A percentile compares a stretch with the other conserved stretches of the same genome.
phyloP scores from a whole-genome alignment of 1,140 invertebrate genomes.

The Pollicipes pollicipes region DNA sequence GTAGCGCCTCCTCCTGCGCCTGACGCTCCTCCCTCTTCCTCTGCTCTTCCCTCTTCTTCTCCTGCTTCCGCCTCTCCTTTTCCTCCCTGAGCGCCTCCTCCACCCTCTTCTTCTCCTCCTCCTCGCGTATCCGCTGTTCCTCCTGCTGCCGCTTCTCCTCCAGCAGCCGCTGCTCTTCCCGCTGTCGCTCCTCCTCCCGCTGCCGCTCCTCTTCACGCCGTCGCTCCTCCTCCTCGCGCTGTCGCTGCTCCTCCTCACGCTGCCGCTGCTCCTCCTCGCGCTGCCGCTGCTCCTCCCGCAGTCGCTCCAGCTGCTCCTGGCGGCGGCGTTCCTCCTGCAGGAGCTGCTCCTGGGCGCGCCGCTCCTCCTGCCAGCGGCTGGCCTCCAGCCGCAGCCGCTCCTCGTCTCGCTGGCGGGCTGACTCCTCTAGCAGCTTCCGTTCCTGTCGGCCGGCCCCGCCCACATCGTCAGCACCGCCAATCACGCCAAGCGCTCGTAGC shows the following conservation, averaged over 20 bases:
- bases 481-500: too few species aligned
- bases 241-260: slow-evolving; percentile 16
- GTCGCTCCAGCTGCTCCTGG: slow-evolving; percentile 12
- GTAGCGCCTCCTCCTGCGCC: slow-evolving; percentile 15
- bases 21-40: slow-evolving; percentile 15
- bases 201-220: slow-evolving; percentile 15
- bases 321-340: neutral
- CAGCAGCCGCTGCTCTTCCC: neutral
- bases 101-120: slow-evolving; percentile 18
- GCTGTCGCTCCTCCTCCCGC: slow-evolving; percentile 11
- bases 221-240: slow-evolving; percentile 13
- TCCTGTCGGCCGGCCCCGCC: too few species aligned
- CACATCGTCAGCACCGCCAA: too few species aligned
- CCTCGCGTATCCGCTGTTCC: slow-evolving; percentile 16
- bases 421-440: neutral
- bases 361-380: neutral
- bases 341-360: neutral
- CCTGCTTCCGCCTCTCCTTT: slow-evolving; percentile 18
- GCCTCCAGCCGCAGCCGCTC: neutral
- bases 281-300: slow-evolving; percentile 8
- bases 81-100: slow-evolving; percentile 16
- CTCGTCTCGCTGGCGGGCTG: neutral
- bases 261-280: slow-evolving; percentile 17
- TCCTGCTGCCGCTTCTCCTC: slow-evolving; percentile 16
- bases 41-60: slow-evolving; percentile 12